A percentile compares a stretch with the other conserved stretches of the same genome.
Conservation (phyloP, 2,113 vertebrate species). For the Scatophagus argus region DNA sequence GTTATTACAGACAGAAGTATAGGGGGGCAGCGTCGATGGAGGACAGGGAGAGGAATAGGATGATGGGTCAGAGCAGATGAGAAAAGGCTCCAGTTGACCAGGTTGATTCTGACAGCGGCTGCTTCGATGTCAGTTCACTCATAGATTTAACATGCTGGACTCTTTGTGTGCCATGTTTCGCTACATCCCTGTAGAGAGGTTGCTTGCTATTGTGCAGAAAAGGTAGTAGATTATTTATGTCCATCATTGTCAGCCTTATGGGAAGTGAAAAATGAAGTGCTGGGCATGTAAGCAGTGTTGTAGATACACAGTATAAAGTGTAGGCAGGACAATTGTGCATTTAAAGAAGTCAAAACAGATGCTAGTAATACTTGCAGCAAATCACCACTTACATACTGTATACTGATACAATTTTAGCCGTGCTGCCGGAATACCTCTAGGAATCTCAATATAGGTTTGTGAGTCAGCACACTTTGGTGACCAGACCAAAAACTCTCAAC, state of each 20-base stretch:
- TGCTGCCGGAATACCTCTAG: neutral
- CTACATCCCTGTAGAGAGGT: constrained; percentile 20
- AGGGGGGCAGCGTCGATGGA: neutral
- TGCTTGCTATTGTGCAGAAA: constrained; percentile 4
- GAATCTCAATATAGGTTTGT: neutral
- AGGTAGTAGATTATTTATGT: constrained; percentile 44
- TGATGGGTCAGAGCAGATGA: neutral
- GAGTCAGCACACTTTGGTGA: neutral
- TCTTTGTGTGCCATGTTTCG: constrained; percentile 27
- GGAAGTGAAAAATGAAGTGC: constrained; percentile 23
- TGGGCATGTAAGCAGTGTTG: constrained; percentile 44
- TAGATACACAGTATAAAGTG: constrained; percentile 19
- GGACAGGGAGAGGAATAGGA: neutral
- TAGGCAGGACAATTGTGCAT: constrained; percentile 29
- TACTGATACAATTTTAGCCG: neutral
- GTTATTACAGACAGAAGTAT: constrained; percentile 32
- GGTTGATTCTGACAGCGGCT: constrained; percentile 27
- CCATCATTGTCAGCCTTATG: constrained; percentile 16
- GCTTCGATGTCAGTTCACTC: constrained; percentile 23
- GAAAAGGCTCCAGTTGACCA: constrained; percentile 42
- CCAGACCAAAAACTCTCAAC: neutral
- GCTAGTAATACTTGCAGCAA: constrained; percentile 6
- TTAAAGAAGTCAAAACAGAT: constrained; percentile 26
- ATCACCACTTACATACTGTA: neutral
- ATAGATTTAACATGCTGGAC: neutral